phyloP scores from a whole-genome alignment of 1,140 invertebrate species.

The Aphis gossypii region DNA sequence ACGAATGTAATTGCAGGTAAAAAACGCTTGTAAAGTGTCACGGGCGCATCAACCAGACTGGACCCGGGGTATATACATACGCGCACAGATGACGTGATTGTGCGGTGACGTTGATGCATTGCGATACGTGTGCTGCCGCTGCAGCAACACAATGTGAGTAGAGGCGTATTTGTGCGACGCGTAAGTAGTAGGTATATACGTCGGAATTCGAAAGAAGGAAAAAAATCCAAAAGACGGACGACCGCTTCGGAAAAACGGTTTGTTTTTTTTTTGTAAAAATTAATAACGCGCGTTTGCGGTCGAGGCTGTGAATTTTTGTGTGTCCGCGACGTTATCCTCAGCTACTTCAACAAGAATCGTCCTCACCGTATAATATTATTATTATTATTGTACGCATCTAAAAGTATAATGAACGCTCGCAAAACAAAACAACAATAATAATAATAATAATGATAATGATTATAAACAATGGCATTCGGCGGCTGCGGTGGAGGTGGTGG shows the following conservation, averaged over 20 bases:
- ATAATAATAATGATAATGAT: background rate
- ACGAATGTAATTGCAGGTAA: conserved; percentile 47
- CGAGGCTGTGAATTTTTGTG: background rate
- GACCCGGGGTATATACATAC: background rate
- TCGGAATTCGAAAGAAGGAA: background rate
- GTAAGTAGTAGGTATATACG: background rate
- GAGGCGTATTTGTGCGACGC: background rate
- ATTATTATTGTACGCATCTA: background rate
- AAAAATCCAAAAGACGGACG: background rate
- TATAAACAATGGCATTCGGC: conserved; percentile 46
- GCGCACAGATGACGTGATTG: conserved; percentile 34
- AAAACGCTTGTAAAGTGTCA: conserved; percentile 54
- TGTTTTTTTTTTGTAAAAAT: background rate
- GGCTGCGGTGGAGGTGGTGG: background rate
- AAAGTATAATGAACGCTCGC: conserved; percentile 39
- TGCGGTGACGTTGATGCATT: conserved; percentile 50
- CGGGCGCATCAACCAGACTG: conserved; percentile 42
- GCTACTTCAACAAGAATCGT: background rate
- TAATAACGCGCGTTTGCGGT: background rate
- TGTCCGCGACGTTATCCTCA: background rate
- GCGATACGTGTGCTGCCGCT: background rate
- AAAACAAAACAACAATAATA: conserved; percentile 1
- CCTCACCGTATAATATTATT: background rate
- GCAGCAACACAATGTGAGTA: background rate
- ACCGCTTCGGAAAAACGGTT: background rate